A percentile compares a stretch with the other conserved stretches of the same genome.
phyloP scores from a whole-genome alignment of 2,888 invertebrate genomes.

The Syritta pipiens region DNA sequence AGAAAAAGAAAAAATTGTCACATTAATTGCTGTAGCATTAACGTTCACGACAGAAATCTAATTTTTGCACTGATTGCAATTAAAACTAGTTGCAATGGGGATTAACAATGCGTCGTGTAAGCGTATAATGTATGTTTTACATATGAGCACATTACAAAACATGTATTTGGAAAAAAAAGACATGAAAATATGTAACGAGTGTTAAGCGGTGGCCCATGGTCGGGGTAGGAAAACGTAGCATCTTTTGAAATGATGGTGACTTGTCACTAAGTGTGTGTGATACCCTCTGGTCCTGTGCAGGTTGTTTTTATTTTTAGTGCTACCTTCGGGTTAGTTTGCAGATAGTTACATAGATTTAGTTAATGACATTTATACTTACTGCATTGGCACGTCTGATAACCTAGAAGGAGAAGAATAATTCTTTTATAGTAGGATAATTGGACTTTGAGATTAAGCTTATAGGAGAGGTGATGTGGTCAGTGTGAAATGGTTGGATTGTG shows the following conservation, averaged over 20 bases:
- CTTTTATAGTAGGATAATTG: constrained; percentile 24
- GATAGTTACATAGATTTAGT: background rate
- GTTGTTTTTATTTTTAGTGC: background rate
- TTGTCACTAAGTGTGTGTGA: constrained; percentile 19
- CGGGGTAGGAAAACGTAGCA: background rate
- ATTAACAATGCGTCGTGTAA: constrained; percentile 35
- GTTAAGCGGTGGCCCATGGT: background rate
- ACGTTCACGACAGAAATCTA: constrained; percentile 39
- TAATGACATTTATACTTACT: constrained; percentile 47
- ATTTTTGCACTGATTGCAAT: constrained; percentile 48
- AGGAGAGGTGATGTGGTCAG: too few relatives aligned
- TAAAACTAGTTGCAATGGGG: constrained; percentile 40
- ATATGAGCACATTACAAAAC: constrained; percentile 15
- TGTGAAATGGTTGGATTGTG: too few relatives aligned
- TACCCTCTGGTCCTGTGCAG: too few relatives aligned
- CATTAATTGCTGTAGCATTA: constrained; percentile 48
- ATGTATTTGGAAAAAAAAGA: constrained; percentile 19
- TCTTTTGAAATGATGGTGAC: constrained; percentile 14
- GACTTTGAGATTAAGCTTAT: constrained; percentile 1
- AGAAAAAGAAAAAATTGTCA: constrained; percentile 40
- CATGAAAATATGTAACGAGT: background rate
- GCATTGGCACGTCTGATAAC: constrained; percentile 55
- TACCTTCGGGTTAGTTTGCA: constrained; percentile 25
- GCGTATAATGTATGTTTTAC: constrained; percentile 3
- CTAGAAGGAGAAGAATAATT: constrained; percentile 61